phyloP scores from a whole-genome alignment of 2,797 vertebrate species.

The Artibeus jamaicensis region DNA sequence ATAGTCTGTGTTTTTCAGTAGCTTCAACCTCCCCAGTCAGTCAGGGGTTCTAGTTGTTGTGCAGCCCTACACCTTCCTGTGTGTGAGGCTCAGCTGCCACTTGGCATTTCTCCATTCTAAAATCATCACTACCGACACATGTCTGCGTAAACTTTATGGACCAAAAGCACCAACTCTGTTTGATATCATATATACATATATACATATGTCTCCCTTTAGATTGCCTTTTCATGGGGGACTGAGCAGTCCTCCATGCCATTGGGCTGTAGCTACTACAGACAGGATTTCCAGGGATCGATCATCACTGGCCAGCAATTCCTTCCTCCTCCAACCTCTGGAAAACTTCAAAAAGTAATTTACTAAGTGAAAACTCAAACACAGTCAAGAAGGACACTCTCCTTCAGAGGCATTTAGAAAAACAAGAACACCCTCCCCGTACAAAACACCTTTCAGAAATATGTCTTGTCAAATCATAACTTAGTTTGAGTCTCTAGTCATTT shows the following conservation, averaged over 20 bases:
- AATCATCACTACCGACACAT: background rate
- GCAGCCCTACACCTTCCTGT: too few relatives aligned
- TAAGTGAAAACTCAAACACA: background rate
- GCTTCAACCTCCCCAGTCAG: background rate
- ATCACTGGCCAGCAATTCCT: background rate
- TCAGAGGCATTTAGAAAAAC: background rate
- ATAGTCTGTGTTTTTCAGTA: background rate
- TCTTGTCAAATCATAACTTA: background rate
- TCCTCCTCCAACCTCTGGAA: background rate
- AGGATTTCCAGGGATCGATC: background rate
- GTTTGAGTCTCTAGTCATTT: background rate
- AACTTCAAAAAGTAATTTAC: background rate
- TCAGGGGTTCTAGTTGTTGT: background rate
- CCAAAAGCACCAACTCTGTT: background rate
- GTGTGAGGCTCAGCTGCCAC: background rate
- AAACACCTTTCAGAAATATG: background rate
- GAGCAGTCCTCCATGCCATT: background rate
- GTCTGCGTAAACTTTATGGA: background rate
- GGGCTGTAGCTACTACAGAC: background rate
- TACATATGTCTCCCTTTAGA: too few relatives aligned
- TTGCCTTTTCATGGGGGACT: background rate
- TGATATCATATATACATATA: background rate
- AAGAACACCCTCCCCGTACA: background rate
- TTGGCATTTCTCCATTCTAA: too few relatives aligned
- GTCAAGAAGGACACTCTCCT: background rate